Evolutionary conservation across 2,888 invertebrate genomes (phyloP), one percentile per base, ranked within the genome.

Genomic region (Hirudinaria manillensis): DNA sequence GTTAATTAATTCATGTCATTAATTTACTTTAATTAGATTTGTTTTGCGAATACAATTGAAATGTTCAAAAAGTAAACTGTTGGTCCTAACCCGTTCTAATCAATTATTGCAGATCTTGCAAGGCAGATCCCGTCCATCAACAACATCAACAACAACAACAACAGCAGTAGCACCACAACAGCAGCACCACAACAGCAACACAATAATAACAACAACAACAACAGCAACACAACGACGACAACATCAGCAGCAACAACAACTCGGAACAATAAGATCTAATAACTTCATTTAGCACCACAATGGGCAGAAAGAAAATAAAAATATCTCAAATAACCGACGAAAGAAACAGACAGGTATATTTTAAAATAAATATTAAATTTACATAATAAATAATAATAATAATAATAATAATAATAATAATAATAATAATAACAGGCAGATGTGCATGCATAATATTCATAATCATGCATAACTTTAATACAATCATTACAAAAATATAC

Each of bases 251-350:
- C 19, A 24, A 2, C 32, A 24, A n/a, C 72, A 53, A 36, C 19
- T 1, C 32, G 3, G 38, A 13, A 34, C n/a, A 66, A 16, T 53
- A 72, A 68, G 10, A 45, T 45, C 16, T 1, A 7, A 45, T 45
- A 16, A 16, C 45, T 45, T 10, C 13, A 45, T 45, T 16, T 45
- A 10, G 16, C 16, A 2, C 16, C 45, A 45, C 7, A 19, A 76
- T 76, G 76, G 76, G 76, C 32, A 45, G 76, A 24, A 76, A 76
- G 45, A 76, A 76, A 56, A 76, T 76, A 16, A 76, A 76, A 51
- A 76, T 76, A n/a, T 68, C 72, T 55, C 76, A 76, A 45, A 76
- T 76, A 45, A 67, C 53, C 4, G 76, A 76, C 55, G 76, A 76
- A 38, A 72, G 76, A 55, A 76, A 76, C 32, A 38, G 76, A 51